Conservation (phyloP, 2,888 invertebrate genomes). For the Thumatha senex region DNA sequence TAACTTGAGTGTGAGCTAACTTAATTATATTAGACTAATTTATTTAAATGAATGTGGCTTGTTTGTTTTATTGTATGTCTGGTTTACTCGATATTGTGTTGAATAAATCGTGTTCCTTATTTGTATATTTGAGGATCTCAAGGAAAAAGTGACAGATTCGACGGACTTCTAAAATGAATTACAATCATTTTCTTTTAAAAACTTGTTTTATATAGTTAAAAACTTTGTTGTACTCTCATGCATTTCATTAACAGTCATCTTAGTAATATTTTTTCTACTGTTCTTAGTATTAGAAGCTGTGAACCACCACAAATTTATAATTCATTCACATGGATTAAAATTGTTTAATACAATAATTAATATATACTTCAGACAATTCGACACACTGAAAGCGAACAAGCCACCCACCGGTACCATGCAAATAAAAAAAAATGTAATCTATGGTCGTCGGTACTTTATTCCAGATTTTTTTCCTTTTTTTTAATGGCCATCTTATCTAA, state of each 20-base stretch:
- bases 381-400: conserved; percentile 56
- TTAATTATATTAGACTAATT: conserved; percentile 67
- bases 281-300: no score
- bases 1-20: conserved; percentile 23
- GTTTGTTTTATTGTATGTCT: conserved; percentile 61
- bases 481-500: conserved; percentile 47
- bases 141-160: background rate
- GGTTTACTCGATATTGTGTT: conserved; percentile 11
- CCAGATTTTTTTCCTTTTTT: conserved; percentile 38
- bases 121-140: conserved; percentile 7
- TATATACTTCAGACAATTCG: conserved; percentile 1
- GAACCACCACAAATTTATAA: no score
- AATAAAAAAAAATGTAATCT: conserved; percentile 39
- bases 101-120: conserved; percentile 6
- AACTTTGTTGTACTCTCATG: background rate
- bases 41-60: conserved; percentile 62
- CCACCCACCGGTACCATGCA: conserved; percentile 41
- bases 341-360: no score
- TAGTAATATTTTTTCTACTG: no score
- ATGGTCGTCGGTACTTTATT: conserved; percentile 51
- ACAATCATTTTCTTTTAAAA: background rate
- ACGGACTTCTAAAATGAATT: conserved; percentile 1
- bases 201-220: background rate
- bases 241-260: background rate
- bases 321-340: background rate